These are phyloP conservation scores for Isotomurus palustris DNA, from an alignment of 2,888 invertebrate genomes.

Conservation along the genomic window DNA sequence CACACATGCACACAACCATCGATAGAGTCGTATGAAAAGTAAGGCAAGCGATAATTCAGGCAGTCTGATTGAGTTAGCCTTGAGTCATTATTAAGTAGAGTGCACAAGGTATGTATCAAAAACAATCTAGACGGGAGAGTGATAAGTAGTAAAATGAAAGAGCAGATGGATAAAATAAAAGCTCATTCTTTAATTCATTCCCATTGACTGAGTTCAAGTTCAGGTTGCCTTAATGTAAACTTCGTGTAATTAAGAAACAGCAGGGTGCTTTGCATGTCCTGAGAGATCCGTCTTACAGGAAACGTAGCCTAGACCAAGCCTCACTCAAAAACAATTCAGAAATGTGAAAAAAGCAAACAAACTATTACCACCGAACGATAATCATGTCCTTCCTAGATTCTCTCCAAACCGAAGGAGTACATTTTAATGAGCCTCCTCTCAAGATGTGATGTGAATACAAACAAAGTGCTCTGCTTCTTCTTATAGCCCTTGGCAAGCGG, in stretches of 20 bases:
- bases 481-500: no score
- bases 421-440: no score
- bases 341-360: not conserved
- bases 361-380: not conserved
- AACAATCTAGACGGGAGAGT: not conserved
- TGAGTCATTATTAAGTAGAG: no score
- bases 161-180: constrained; percentile 5
- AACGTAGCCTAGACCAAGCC: not conserved
- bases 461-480: no score
- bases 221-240: constrained; percentile 24
- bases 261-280: constrained; percentile 42
- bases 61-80: not conserved
- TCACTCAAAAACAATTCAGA: not conserved
- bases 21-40: constrained; percentile 1
- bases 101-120: no score
- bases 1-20: not conserved
- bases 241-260: constrained; percentile 44
- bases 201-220: not conserved
- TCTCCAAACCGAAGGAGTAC: not conserved
- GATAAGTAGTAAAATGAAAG: not conserved
- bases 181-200: not conserved
- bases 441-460: no score
- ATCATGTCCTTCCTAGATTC: not conserved
- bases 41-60: not conserved
- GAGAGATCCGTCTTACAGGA: constrained; percentile 22